Conservation (phyloP, 2,113 vertebrate genomes). For the Crotalus helleri region DNA sequence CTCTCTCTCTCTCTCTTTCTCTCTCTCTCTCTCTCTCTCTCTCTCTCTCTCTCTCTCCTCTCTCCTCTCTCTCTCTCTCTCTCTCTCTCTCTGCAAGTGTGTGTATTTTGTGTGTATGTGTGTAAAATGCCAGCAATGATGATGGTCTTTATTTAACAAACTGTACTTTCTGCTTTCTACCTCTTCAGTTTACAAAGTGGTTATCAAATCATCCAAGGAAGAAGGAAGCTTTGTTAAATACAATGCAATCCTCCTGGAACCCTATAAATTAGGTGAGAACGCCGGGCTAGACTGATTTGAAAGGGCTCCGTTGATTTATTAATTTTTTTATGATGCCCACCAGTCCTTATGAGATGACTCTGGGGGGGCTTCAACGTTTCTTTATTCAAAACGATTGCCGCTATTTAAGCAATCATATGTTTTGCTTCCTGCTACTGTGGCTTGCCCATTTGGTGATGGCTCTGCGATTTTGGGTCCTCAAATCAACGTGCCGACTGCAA, state of each 20-base stretch:
- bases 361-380: neutral
- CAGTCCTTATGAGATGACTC: neutral
- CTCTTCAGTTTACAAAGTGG: constrained; percentile 80
- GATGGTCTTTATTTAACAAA: neutral
- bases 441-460: neutral
- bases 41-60: too few relatives aligned
- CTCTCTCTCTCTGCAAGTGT: too few relatives aligned
- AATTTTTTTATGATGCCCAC: neutral
- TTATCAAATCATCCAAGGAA: constrained; percentile 65
- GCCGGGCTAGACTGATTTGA: neutral
- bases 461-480: neutral
- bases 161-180: neutral
- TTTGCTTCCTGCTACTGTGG: neutral
- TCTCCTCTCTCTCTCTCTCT: too few relatives aligned
- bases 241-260: constrained; percentile 72
- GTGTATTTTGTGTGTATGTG: too few relatives aligned
- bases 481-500: neutral
- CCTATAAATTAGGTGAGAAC: constrained; percentile 78
- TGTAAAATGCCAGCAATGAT: too few relatives aligned
- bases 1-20: too few relatives aligned
- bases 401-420: neutral
- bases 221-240: constrained; percentile 85
- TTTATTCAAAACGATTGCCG: neutral
- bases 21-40: too few relatives aligned
- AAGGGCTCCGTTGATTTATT: neutral